phyloP scores from a whole-genome alignment of 2,113 vertebrate genomes.

The Engraulis encrasicolus region DNA sequence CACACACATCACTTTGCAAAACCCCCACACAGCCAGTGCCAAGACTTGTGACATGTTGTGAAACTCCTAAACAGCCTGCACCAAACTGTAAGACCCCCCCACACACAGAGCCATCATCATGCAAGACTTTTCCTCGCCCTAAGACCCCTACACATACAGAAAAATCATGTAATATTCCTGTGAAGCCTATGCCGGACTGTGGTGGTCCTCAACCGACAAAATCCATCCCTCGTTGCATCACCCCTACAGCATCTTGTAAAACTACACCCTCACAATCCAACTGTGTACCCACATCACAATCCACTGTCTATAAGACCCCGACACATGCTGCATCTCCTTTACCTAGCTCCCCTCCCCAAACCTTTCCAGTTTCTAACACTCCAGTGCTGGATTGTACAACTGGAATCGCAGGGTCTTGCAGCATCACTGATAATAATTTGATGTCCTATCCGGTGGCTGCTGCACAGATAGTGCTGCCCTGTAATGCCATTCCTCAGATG shows the following conservation, averaged over 20 bases:
- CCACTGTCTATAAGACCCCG: slow-evolving; percentile 49
- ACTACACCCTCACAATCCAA: slow-evolving; percentile 56
- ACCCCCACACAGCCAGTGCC: neutral
- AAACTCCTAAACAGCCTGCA: neutral
- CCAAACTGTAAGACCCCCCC: neutral
- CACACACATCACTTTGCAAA: neutral
- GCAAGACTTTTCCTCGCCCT: neutral
- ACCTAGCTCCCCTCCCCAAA: neutral
- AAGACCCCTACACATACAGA: slow-evolving; percentile 69
- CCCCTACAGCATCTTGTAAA: slow-evolving; percentile 46
- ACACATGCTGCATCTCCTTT: slow-evolving; percentile 52
- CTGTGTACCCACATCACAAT: slow-evolving; percentile 46
- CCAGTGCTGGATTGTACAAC: neutral
- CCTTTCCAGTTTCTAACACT: neutral
- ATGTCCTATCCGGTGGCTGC: neutral
- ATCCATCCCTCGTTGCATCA: slow-evolving; percentile 50
- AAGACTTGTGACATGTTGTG: neutral
- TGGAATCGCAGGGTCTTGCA: neutral
- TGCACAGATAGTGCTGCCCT: neutral
- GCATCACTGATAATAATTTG: neutral
- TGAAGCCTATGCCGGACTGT: slow-evolving; percentile 66
- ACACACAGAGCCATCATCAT: neutral
- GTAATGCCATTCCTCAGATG: neutral
- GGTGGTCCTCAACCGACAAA: slow-evolving; percentile 39
- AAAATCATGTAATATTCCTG: slow-evolving; percentile 61